These are phyloP conservation scores for Arremon aurantiirostris DNA, from an alignment of 2,797 vertebrate genomes.

Conservation along the genomic window DNA sequence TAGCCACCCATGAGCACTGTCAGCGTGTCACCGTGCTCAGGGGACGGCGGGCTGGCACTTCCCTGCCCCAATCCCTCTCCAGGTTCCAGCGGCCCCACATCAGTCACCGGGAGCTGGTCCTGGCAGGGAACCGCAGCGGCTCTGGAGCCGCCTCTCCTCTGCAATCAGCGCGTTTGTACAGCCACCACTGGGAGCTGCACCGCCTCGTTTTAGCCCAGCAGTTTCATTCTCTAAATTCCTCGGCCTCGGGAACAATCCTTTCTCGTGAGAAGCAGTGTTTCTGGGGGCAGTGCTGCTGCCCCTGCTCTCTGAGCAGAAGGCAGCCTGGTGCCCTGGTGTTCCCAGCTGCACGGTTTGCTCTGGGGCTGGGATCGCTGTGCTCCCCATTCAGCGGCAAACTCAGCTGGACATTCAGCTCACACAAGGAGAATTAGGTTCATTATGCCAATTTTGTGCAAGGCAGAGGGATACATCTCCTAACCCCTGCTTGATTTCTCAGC, in stretches of 20 bases:
- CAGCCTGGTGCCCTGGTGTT: background rate
- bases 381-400: background rate
- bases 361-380: background rate
- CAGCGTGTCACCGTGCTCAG: background rate
- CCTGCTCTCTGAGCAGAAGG: background rate
- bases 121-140: background rate
- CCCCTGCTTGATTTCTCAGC: background rate
- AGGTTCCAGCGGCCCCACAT: background rate
- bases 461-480: background rate
- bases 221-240: background rate
- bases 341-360: fast-evolving
- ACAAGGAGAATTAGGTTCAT: background rate
- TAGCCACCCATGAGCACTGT: background rate
- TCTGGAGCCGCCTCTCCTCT: background rate
- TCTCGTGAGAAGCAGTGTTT: background rate
- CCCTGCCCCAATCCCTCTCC: background rate
- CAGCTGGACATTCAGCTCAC: background rate
- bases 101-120: background rate
- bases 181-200: background rate
- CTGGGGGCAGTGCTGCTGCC: background rate
- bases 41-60: background rate
- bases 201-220: background rate
- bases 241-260: background rate
- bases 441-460: background rate
- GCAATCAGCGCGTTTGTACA: background rate